Evolutionary conservation across 1,140 invertebrate genomes (phyloP).

Genomic region (Hestina assimilis): DNA sequence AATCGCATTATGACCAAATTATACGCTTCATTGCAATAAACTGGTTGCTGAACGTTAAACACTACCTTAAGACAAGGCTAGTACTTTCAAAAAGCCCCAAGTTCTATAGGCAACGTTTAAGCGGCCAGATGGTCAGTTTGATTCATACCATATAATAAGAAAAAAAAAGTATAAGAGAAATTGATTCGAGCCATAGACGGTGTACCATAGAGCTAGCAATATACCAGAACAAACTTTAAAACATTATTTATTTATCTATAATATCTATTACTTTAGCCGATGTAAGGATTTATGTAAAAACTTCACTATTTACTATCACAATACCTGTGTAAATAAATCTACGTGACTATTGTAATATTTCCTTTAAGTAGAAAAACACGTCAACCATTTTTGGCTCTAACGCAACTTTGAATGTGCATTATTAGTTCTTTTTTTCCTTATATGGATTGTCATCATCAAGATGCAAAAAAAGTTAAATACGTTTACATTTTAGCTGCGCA

Average conservation of each 20-base stretch:
- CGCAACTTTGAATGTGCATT: neutral
- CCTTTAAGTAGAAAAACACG: neutral
- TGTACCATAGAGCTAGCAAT: slow-evolving; percentile 27
- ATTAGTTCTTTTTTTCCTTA: too few species aligned
- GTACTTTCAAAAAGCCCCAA: slow-evolving; percentile 21
- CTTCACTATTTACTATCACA: slow-evolving; percentile 7
- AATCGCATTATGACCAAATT: slow-evolving; percentile 12
- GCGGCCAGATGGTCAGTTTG: slow-evolving; percentile 39
- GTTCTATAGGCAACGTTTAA: slow-evolving; percentile 9
- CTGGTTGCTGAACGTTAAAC: slow-evolving; percentile 14
- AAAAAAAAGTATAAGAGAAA: slow-evolving; percentile 52
- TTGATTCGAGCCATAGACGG: slow-evolving; percentile 50
- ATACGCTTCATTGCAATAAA: slow-evolving; percentile 12
- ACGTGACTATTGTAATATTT: slow-evolving; percentile 15
- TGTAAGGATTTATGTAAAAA: slow-evolving; percentile 2
- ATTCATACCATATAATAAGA: slow-evolving; percentile 42
- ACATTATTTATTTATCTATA: slow-evolving; percentile 3
- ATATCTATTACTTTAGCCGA: neutral
- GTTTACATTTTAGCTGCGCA: too few species aligned
- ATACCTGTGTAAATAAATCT: slow-evolving; percentile 17
- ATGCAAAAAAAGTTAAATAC: too few species aligned
- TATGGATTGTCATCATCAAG: too few species aligned
- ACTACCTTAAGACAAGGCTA: slow-evolving; percentile 17
- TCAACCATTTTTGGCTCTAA: neutral
- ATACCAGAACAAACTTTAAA: slow-evolving; percentile 18